Percentiles rank a stretch among this genome's conserved stretches.
phyloP scores from a whole-genome alignment of 2,888 invertebrate species.

The Aphodius granarius region DNA sequence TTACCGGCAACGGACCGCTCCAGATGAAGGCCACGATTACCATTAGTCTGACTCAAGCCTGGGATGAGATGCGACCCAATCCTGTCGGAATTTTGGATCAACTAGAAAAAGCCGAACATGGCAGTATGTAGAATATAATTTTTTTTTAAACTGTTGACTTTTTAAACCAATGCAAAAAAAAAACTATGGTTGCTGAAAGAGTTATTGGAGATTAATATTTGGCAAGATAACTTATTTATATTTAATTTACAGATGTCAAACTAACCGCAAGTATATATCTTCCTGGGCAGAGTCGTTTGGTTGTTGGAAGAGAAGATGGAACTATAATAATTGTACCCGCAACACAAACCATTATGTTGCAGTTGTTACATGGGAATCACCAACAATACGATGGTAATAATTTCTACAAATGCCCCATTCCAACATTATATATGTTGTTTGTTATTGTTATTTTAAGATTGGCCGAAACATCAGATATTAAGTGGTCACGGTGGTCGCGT shows the following conservation, averaged over 20 bases:
- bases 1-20: constrained; percentile 45
- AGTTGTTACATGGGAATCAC: constrained; percentile 85
- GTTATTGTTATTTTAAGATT: constrained; percentile 59
- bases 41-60: constrained; percentile 83
- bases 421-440: not conserved
- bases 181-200: too few relatives aligned
- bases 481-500: constrained; percentile 91
- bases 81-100: constrained; percentile 93
- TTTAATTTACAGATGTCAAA: constrained; percentile 61
- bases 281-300: constrained; percentile 88
- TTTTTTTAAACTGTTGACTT: too few relatives aligned
- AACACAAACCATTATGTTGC: constrained; percentile 92
- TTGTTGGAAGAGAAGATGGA: constrained; percentile 94
- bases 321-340: constrained; percentile 95
- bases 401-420: constrained; percentile 21
- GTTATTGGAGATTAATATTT: too few relatives aligned
- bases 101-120: constrained; percentile 68
- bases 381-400: constrained; percentile 75
- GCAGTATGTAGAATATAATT: constrained; percentile 28
- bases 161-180: too few relatives aligned
- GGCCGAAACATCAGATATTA: constrained; percentile 87
- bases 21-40: constrained; percentile 73
- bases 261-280: constrained; percentile 94
- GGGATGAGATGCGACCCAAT: constrained; percentile 84
- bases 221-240: too few relatives aligned